Evolutionary conservation across 2,113 vertebrate species (phyloP), one percentile per base, ranked within the genome.

Genomic region (Oreamnos americanus): DNA sequence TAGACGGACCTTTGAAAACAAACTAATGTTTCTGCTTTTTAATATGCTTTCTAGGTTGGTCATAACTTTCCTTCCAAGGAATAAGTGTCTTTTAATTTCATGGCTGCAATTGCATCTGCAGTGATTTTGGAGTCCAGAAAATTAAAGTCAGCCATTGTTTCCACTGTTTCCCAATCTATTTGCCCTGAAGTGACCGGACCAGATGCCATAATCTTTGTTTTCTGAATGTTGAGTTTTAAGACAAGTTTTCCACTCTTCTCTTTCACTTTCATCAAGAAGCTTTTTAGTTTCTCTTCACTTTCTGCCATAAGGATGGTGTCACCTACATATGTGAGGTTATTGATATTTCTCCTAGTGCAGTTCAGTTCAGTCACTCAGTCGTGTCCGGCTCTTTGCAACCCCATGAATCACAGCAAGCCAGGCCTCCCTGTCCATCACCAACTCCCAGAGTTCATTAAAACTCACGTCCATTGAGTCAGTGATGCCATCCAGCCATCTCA

Each of bases 391-490:
- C 21, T 57, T 57, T 57, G 55, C 2, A 3, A 23, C 55, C 55
- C 21, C 55, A 23, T 23, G 21, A 57, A 23, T 57, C 8, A 3
- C 21, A 57, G 55, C 55, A 57, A 0, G 8, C 21, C 55, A 57
- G 55, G 55, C 21, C 21, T 55, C 53, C 53, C 21, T 55, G 53
- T 23, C 53, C 21, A 55, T 55, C 19, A 55, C 53, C 53, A 55
- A 21, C 19, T 55, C 53, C 53, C 0, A 7, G 53, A 55, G 53
- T 55, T 55, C 53, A 21, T 19, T 21, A 2, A 55, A 0, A 55
- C 53, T 55, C 19, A 55, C 2, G 3, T 55, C 53, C 17, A 21
- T 21, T 0, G 53, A 55, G 7, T 55, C 1, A 0, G 53, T 55
- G 7, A 55, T 55, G 53, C 19, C 53, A 8, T 55, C 53, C 53